phyloP scores from a whole-genome alignment of 2,888 invertebrate species.

The Clitarchus hookeri region DNA sequence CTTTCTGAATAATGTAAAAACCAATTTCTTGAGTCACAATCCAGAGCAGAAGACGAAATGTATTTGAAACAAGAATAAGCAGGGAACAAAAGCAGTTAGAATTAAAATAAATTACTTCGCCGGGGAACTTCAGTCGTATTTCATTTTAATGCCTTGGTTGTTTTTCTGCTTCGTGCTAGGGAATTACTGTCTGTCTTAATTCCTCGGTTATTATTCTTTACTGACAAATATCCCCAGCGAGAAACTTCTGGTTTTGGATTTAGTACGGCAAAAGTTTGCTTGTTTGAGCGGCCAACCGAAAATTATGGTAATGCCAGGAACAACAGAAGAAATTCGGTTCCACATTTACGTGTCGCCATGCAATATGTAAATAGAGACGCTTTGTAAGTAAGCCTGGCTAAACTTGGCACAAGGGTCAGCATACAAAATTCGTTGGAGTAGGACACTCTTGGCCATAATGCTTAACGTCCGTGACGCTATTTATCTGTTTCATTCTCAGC shows the following conservation, averaged over 20 bases:
- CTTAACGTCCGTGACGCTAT: too few relatives aligned
- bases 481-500: too few relatives aligned
- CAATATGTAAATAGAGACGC: too few relatives aligned
- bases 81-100: background rate
- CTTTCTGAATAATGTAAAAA: background rate
- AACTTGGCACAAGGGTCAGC: too few relatives aligned
- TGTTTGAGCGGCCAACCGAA: background rate
- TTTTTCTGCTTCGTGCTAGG: background rate
- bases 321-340: too few relatives aligned
- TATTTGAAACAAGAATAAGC: background rate
- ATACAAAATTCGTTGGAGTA: too few relatives aligned
- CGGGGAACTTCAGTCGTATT: background rate
- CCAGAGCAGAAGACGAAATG: background rate
- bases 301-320: background rate
- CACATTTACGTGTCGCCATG: too few relatives aligned
- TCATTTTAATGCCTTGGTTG: background rate
- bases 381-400: too few relatives aligned
- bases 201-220: slow-evolving; percentile 7
- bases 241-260: background rate
- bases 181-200: slow-evolving; percentile 1
- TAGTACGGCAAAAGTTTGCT: background rate
- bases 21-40: background rate
- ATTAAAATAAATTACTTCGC: background rate
- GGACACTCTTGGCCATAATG: too few relatives aligned
- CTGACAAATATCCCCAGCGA: background rate